phyloP scores from a whole-genome alignment of 1,140 invertebrate species.

The Leucophenga varia region DNA sequence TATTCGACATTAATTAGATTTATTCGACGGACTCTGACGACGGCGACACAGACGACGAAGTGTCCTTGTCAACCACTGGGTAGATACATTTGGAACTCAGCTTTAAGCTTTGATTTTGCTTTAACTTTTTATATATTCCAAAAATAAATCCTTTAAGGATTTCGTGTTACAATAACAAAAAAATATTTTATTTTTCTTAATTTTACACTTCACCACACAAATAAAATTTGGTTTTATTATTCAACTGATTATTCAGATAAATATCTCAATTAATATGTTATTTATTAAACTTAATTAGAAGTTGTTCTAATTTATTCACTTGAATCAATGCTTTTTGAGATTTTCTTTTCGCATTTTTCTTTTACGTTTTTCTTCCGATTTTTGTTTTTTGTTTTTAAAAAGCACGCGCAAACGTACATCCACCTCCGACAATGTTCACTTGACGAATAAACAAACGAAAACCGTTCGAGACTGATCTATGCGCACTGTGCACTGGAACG shows the following conservation, averaged over 20 bases:
- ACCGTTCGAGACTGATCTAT: slow-evolving; percentile 11
- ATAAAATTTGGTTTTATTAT: background rate
- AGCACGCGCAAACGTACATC: slow-evolving; percentile 27
- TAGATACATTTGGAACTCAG: too few species aligned
- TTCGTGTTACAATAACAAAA: background rate
- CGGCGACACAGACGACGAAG: too few species aligned
- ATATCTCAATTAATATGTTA: too few species aligned
- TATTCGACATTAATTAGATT: background rate
- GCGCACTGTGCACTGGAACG: slow-evolving; percentile 3
- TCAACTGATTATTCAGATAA: background rate
- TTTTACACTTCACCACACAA: background rate
- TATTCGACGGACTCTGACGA: too few species aligned
- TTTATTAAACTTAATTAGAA: too few species aligned
- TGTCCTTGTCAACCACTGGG: too few species aligned
- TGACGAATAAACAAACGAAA: too few species aligned
- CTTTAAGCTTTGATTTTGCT: too few species aligned
- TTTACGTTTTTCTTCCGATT: background rate
- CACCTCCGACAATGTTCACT: slow-evolving; percentile 33
- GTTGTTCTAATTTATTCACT: too few species aligned
- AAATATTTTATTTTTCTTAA: background rate
- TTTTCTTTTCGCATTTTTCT: background rate
- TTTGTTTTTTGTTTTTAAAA: slow-evolving; percentile 1
- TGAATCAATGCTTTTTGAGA: background rate
- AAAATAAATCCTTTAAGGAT: background rate
- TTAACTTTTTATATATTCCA: background rate